Percentiles rank a stretch among this genome's conserved stretches.
These are phyloP conservation scores for Temnopleurus reevesii DNA, from an alignment of 53 echinoderm and acorn worm species.

Conservation along the genomic window DNA sequence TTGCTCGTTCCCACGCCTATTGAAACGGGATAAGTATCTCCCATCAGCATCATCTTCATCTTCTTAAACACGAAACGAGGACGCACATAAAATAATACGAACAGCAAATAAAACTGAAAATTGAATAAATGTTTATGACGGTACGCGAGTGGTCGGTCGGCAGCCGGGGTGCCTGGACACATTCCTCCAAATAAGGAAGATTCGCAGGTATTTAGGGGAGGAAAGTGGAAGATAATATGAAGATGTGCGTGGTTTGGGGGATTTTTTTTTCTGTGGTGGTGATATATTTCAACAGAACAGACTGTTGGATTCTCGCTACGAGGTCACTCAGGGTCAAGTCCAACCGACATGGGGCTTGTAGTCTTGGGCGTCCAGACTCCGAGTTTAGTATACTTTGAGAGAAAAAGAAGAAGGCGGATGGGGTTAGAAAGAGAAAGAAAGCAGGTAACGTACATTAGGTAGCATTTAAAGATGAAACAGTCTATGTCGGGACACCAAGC, in stretches of 20 bases:
- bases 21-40: neutral
- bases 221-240: neutral
- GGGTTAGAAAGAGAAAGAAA: too few relatives aligned
- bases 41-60: neutral
- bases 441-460: too few relatives aligned
- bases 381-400: too few relatives aligned
- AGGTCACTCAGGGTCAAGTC: conserved; percentile 5
- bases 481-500: too few relatives aligned
- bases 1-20: conserved; percentile 18
- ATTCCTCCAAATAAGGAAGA: conserved; percentile 6
- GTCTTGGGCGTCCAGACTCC: neutral
- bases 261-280: neutral
- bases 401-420: too few relatives aligned
- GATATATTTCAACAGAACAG: neutral
- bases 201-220: neutral
- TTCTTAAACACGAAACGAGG: neutral
- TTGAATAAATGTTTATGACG: conserved; percentile 38
- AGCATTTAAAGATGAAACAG: too few relatives aligned
- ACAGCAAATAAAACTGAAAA: conserved; percentile 40
- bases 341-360: neutral
- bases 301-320: conserved; percentile 17
- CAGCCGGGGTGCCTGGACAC: neutral
- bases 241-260: neutral
- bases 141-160: too few relatives aligned
- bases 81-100: conserved; percentile 29